These are phyloP conservation scores for Pseudococcus viburni DNA, from an alignment of 2,888 invertebrate species.

Conservation along the genomic window DNA sequence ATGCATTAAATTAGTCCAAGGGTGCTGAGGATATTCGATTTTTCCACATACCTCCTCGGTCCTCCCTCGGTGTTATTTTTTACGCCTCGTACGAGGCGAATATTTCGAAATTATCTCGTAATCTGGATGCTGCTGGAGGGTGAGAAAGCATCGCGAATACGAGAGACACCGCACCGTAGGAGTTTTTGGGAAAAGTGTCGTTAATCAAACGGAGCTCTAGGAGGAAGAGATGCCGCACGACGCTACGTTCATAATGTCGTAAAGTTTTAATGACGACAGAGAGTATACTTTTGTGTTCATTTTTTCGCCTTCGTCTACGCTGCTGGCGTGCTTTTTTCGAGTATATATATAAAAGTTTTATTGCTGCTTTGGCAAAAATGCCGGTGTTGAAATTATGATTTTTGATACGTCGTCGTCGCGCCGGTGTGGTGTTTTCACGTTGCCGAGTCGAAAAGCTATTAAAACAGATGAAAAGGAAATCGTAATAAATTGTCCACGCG, in stretches of 20 bases:
- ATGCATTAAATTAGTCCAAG: constrained; percentile 40
- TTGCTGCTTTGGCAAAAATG: constrained; percentile 40
- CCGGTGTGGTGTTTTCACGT: background rate
- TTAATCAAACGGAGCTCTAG: background rate
- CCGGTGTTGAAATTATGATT: constrained; percentile 43
- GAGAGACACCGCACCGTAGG: background rate
- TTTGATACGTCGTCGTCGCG: constrained; percentile 10
- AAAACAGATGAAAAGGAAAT: constrained; percentile 17
- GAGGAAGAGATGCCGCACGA: background rate
- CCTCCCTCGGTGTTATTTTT: background rate
- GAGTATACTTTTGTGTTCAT: constrained; percentile 24
- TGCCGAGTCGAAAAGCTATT: constrained; percentile 13
- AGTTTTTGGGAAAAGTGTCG: background rate
- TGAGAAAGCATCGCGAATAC: background rate
- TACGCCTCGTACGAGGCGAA: background rate
- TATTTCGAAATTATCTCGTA: constrained; percentile 16
- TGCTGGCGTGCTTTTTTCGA: background rate
- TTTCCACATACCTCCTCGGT: background rate
- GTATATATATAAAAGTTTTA: constrained; percentile 47
- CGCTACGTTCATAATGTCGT: constrained; percentile 37
- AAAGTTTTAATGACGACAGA: constrained; percentile 47
- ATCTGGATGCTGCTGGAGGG: background rate
- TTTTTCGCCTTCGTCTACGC: constrained; percentile 16
- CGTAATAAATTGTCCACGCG: constrained; percentile 33
- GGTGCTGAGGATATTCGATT: constrained; percentile 19